These are phyloP conservation scores for Lycaena phlaeas DNA, from an alignment of 2,888 invertebrate genomes.

Conservation along the genomic window DNA sequence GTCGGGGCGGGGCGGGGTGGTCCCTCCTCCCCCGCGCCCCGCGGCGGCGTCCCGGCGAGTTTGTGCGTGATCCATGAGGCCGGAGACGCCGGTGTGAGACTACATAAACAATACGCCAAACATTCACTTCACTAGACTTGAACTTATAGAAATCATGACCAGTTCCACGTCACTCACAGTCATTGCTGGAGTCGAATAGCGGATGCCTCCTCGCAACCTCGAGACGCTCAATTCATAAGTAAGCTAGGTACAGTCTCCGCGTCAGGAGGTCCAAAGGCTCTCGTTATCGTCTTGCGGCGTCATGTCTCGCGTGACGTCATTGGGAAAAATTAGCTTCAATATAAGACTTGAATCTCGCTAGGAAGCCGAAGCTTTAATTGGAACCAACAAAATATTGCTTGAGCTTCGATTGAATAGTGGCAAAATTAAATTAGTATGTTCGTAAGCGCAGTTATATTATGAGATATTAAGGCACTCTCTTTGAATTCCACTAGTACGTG, in stretches of 20 bases:
- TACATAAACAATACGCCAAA: conserved; percentile 7
- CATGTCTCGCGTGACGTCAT: no score
- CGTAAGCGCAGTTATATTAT: conserved; percentile 5
- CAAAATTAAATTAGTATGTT: conserved; percentile 1
- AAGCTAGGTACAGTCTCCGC: no score
- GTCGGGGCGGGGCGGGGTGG: conserved; percentile 5
- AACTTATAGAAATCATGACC: background rate
- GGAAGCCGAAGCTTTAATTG: background rate
- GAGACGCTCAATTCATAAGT: no score
- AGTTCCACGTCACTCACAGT: background rate
- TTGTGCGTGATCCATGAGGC: conserved; percentile 7
- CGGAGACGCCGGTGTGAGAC: conserved; percentile 1
- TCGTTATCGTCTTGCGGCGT: no score
- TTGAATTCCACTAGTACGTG: background rate
- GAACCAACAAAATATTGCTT: background rate
- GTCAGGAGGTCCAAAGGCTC: no score
- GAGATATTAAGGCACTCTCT: conserved; percentile 5
- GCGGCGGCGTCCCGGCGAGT: background rate
- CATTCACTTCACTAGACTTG: conserved; percentile 5
- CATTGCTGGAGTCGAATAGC: no score
- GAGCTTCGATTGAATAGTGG: background rate
- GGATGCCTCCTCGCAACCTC: no score
- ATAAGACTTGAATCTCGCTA: background rate
- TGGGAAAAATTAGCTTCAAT: no score
- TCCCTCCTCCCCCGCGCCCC: background rate